Conservation (phyloP, 2,888 invertebrate genomes). For the Hylaea fasciaria region DNA sequence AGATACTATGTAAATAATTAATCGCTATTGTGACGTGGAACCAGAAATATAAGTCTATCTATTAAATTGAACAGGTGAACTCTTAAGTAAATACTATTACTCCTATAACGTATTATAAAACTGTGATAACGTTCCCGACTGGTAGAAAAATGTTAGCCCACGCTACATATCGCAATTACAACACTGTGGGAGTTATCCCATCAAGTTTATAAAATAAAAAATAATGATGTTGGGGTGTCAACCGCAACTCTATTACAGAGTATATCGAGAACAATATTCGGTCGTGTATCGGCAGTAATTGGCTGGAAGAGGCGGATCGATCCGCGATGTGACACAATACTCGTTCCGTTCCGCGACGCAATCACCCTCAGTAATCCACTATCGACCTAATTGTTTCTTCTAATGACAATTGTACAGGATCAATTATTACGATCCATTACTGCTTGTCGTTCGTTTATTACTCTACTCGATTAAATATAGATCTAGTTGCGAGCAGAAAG, state of each 20-base stretch:
- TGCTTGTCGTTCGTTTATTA: constrained; percentile 55
- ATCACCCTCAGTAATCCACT: constrained; percentile 76
- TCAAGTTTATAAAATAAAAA: neutral
- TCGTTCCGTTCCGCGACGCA: constrained; percentile 75
- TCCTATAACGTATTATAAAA: no score
- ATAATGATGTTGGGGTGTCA: constrained; percentile 7
- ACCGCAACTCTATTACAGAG: constrained; percentile 24
- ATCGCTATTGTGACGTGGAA: no score
- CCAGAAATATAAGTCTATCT: no score
- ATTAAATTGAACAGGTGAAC: no score
- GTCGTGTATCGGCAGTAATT: constrained; percentile 77
- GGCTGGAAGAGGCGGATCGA: constrained; percentile 76
- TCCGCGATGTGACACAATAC: constrained; percentile 77
- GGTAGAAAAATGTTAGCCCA: no score
- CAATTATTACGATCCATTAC: constrained; percentile 67
- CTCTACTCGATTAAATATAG: constrained; percentile 33
- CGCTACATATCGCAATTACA: no score
- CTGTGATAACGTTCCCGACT: no score
- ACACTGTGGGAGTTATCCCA: no score
- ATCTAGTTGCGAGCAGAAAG: constrained; percentile 17
- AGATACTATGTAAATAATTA: no score
- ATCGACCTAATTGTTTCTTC: constrained; percentile 80
- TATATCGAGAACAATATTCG: constrained; percentile 75
- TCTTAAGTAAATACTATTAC: no score
- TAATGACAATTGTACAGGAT: constrained; percentile 69